A percentile compares a stretch with the other conserved stretches of the same genome.
Conservation (phyloP, 2,797 vertebrate species). For the Anabacerthia variegaticeps region DNA sequence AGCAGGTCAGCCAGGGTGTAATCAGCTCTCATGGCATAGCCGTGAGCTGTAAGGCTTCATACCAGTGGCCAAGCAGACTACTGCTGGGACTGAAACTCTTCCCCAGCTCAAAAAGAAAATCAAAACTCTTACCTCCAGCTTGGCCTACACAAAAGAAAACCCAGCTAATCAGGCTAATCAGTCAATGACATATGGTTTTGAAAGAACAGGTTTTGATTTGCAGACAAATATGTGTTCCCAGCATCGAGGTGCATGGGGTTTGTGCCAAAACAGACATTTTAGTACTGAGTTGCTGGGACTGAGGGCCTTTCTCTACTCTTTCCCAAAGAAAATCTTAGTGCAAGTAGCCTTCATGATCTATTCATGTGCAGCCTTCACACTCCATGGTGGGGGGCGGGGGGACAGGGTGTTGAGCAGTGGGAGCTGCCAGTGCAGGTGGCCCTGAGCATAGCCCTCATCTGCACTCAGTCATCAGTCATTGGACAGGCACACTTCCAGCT, state of each 20-base stretch:
- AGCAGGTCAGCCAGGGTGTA: constrained; percentile 38
- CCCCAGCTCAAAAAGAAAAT: not conserved
- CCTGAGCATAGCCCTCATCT: not conserved
- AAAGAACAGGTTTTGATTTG: constrained; percentile 30
- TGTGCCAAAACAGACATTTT: not conserved
- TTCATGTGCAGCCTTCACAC: not conserved
- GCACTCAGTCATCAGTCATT: not conserved
- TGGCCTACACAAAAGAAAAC: constrained; percentile 9
- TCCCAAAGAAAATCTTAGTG: not conserved
- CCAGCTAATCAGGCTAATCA: not conserved
- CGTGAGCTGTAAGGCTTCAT: not conserved
- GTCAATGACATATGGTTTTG: not conserved
- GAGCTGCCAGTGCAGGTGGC: not conserved
- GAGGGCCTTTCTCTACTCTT: not conserved
- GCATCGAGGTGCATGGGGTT: not conserved
- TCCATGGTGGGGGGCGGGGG: not conserved
- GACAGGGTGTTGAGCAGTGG: rapidly evolving
- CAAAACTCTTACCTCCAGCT: constrained; percentile 12
- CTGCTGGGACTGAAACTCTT: constrained; percentile 2
- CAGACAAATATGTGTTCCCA: not conserved
- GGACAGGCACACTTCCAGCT: not conserved
- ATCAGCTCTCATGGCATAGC: not conserved
- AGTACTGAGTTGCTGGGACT: not conserved
- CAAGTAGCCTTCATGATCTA: not conserved
- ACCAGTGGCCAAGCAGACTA: not conserved